Base-by-base conservation (phyloP, 2,888 invertebrate species). In the Heliconius aoede region DNA sequence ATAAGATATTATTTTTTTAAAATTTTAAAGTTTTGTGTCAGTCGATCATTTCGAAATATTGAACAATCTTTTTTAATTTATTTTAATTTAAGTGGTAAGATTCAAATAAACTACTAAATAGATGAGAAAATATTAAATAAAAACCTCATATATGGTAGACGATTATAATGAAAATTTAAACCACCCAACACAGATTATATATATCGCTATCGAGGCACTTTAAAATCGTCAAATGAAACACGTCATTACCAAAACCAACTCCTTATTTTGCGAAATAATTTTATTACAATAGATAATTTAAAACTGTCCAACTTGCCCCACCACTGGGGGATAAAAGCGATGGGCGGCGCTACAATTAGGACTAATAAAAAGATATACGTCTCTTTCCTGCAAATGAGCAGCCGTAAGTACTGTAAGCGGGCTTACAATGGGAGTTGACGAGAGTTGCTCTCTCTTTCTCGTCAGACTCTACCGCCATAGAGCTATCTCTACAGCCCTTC, bases 231-330 rank as follows among this genome's bases (percentile, higher is more conserved):
- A 91, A 91, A 93, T 92, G 91, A 91, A 92, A 91, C 90, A 91
- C 90, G 91, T 93, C 90, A 93, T 94, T 92, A 93, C 88, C 90
- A 91, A 90, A 93, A 90, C 91, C 93, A 93, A 94, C 92, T 94
- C 93, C 93, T 93, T 93, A 94, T 93, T 93, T 93, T 87, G 87
- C 87, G 86, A 92, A 94, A 94, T 93, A 92, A 94, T 94, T 94
- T 94, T 93, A 93, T 93, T 93, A 93, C 92, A 94, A 94, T 93
- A 92, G 93, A 93, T 93, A 94, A 94, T 93, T 94, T 94, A 92
- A 94, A 94, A 93, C 93, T 93, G 92, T 87, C 93, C 91, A 90
- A 91, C 88, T 90, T 90, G 86, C 93, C 93, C 93, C 93, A 90
- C 92, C 89, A 91, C 86, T 83, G 87, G 86, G 87, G 88, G 87